Base-by-base conservation (phyloP, 2,797 vertebrate genomes). In the Carduelis carduelis region DNA sequence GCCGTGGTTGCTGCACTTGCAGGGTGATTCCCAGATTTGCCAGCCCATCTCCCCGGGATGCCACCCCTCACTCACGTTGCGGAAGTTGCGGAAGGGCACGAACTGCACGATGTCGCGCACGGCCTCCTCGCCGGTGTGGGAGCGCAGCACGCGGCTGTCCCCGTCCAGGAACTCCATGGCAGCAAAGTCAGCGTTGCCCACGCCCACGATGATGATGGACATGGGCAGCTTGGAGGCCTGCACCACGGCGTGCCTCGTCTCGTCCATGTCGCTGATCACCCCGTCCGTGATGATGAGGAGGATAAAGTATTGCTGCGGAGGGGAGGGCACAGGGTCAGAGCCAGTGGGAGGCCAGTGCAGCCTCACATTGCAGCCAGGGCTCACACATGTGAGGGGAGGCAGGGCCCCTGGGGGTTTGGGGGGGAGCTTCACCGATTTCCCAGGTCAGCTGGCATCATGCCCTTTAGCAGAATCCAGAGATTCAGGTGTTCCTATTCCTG, bases 81-180 rank as follows among this genome's bases (percentile, higher is more conserved):
- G 98, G 97, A 99, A 99, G 72, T 99, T 99, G 18, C 99, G 98
- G 96, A 99, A 99, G 86, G 99, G 99, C 92, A 99, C 99, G 1
- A 99, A 99, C 98, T 99, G 99, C 88, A 99, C 99, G 0, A 99
- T 99, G 96, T 99, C 99, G 0, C 99, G 98, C 53, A 98, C 97
- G 0, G 99, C 99, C 96, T 99, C 99, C 96, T 99, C 99, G 41
- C 99, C 99, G 0, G 98, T 98, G 98, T 98, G 95, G 59, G 99
- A 99, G 93, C 98, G 98, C 97, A 99, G 97, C 41, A 97, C 98
- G 2, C 99, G 98, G 97, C 98, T 99, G 89, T 99, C 99, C 63
- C 99, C 99, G 0, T 99, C 99, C 84, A 99, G 98, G 97, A 99
- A 99, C 97, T 99, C 99, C 99, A 99, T 99, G 96, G 99, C 99